Base-by-base conservation (phyloP, 2,888 invertebrate genomes). In the Odontocolon sp. region DNA sequence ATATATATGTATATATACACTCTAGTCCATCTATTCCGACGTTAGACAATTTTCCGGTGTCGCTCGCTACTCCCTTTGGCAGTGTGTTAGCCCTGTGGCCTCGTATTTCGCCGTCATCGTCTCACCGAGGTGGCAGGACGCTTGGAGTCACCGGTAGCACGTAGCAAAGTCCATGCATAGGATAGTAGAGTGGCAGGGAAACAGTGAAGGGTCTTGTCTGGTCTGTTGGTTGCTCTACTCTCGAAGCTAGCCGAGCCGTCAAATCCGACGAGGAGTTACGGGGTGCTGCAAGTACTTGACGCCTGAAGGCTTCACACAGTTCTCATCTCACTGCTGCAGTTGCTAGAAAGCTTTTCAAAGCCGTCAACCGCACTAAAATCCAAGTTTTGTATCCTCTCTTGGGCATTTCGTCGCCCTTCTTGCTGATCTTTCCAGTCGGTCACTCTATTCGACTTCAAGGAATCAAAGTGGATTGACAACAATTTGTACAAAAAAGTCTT, bases 141-240 rank as follows among this genome's bases (percentile, higher is more conserved):
- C 66, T 70, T 45, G 18, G 21, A 47, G 57, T 31, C 52, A 61
- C 42, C 63, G 68, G 63, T 74, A 70, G 59, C 74, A 50, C 69
- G 79, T 73, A 67, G 64, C 75, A 77, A 80, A 79, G 83, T 85
- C 85, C 84, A 86, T 87, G 86, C 86, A 86, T 86, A 84, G 81
- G 80, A 83, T 87, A 87, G 87, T 83, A 83, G 84, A 71, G 77
- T 66, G 75, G 67, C 75, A 67, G 63, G 38, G 75, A 68, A 63
- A 71, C 59, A 50, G 61, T 73, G 56, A 72, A 66, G 59, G 56
- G 72, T 28, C 45, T 63, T 42, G 75, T 78, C 77, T 75, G 47
- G 78, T 74, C 63, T 78, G 47, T 63, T 54, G 71, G 40, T 21
- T 66, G 59, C 72, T 79, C 71, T 57, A 72, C 76, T 45, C 69